phyloP scores from a whole-genome alignment of 2,797 vertebrate genomes.

The Meda fulgida region DNA sequence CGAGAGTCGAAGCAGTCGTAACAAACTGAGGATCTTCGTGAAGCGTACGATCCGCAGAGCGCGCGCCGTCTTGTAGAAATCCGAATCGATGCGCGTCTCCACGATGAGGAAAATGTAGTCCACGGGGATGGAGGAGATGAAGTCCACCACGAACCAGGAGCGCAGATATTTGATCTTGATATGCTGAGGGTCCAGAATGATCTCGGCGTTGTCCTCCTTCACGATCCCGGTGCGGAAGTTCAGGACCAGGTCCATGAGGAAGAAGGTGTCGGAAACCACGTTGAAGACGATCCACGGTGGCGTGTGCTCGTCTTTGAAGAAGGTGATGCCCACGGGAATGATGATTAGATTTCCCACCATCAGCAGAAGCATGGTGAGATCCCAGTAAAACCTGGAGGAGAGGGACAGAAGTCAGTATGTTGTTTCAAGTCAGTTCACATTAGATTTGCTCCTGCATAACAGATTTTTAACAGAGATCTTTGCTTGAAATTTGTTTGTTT shows the following conservation, averaged over 20 bases:
- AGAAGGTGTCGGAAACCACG: conserved; percentile 98
- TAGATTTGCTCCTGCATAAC: no score
- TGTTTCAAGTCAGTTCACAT: neutral
- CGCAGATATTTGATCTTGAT: conserved; percentile 98
- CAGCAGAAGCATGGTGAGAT: conserved; percentile 97
- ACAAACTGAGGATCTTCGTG: conserved; percentile 97
- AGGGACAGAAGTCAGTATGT: neutral
- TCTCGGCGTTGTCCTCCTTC: conserved; percentile 98
- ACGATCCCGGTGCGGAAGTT: conserved; percentile 99
- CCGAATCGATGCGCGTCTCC: conserved; percentile 97
- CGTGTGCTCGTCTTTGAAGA: conserved; percentile 99
- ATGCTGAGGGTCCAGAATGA: conserved; percentile 94
- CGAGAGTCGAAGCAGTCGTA: conserved; percentile 92
- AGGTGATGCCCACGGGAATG: conserved; percentile 98
- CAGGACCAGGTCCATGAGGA: conserved; percentile 97
- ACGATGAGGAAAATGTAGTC: conserved; percentile 99
- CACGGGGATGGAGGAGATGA: conserved; percentile 98
- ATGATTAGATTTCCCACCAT: conserved; percentile 99
- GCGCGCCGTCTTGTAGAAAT: conserved; percentile 98
- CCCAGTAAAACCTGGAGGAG: conserved; percentile 94
- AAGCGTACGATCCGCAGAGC: conserved; percentile 97
- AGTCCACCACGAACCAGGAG: conserved; percentile 99
- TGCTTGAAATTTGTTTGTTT: no score
- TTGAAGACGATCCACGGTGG: conserved; percentile 99
- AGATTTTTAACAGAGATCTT: no score